These are phyloP conservation scores for Vidua chalybeata DNA, from an alignment of 2,113 vertebrate genomes.

Conservation along the genomic window DNA sequence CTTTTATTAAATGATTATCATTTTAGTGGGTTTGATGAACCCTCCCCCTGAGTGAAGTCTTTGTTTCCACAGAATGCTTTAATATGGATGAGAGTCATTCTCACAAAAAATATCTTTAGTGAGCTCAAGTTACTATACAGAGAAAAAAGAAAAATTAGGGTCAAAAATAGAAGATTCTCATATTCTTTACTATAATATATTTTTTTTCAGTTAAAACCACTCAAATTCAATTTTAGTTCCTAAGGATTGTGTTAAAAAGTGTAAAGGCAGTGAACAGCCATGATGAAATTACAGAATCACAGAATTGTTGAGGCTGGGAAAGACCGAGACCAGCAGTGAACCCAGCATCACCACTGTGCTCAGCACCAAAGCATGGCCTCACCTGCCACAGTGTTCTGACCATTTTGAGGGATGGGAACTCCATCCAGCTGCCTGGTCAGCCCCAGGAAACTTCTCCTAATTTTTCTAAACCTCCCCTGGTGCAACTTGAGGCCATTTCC, in stretches of 20 bases:
- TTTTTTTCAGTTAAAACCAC: neutral
- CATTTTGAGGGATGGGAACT: neutral
- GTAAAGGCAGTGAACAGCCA: neutral
- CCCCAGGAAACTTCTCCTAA: neutral
- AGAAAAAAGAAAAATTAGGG: neutral
- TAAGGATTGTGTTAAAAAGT: neutral
- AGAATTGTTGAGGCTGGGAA: neutral
- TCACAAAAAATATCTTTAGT: neutral
- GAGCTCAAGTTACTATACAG: neutral
- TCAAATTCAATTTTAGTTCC: neutral
- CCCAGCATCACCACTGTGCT: neutral
- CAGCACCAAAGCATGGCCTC: neutral
- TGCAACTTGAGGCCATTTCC: neutral
- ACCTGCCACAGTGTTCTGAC: neutral
- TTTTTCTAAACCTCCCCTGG: neutral
- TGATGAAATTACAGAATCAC: neutral
- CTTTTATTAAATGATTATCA: conserved; percentile 58
- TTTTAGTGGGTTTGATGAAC: conserved; percentile 41
- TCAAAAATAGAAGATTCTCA: neutral
- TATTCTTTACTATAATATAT: neutral
- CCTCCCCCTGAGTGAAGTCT: conserved; percentile 31
- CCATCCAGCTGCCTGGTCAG: neutral
- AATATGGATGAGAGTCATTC: conserved; percentile 53
- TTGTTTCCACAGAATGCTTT: conserved; percentile 45
- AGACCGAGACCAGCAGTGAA: accelerated